Evolutionary conservation across 2,113 vertebrate genomes (phyloP), one percentile per base, ranked within the genome.

Genomic region (Calyptomena viridis): DNA sequence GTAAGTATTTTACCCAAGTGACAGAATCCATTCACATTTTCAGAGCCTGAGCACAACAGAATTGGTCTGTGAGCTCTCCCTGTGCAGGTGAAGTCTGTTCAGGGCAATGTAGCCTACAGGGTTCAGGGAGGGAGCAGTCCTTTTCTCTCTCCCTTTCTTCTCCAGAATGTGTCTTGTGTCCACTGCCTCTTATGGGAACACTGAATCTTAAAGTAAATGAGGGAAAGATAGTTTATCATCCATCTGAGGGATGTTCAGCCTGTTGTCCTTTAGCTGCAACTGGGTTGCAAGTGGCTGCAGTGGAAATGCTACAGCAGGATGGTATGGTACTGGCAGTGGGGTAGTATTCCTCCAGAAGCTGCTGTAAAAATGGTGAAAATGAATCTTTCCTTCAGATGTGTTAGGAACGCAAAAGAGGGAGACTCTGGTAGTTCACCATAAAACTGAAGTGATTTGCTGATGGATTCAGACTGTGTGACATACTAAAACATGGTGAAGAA

Each of bases 1-100:
- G 99, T 99, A 90, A 98, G 99, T 97, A 76, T 68, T 81, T 37
- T 55, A 80, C 14, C 23, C 7, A 11, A 8, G 30, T 59, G 52
- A 37, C 83, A 62, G 35, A 84, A 67, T 52, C 28, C 7, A 1
- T 12, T 63, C 30, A 28, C 9, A 3, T 94, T 84, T 67, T 55
- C 56, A 71, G 52, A 60, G 42, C 59, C 42, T 71, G 33, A 89
- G 30, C 33, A 84, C 64, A 53, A 68, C 47, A 49, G 3, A 78
- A 75, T 7, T 56, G n/a, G 24, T 66, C 35, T 92, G 49, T 82
- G 44, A 84, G 39, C 16, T 46, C 46, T 9, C 27, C 74, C n/a
- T 59, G 1, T 50, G 58, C 25, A 73, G 49, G 9, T 69, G 59
- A 73, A 69, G 24, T 74, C n/a, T 13, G 0, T 44, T 5, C 71